Base-by-base conservation (phyloP, 2,888 invertebrate species). In the Philopedon plagiatum region DNA sequence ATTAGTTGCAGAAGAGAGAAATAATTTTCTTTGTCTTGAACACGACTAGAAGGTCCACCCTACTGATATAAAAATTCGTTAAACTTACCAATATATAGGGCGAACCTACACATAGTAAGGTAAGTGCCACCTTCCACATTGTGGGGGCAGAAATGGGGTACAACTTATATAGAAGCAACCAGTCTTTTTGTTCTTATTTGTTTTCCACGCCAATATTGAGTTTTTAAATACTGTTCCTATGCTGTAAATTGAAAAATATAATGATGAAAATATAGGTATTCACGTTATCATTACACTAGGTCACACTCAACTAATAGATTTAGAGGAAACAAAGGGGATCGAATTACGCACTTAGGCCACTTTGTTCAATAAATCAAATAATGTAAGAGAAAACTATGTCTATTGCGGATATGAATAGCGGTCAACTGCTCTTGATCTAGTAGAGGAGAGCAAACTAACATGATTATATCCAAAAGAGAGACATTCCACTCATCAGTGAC, bases 221-320 rank as follows among this genome's bases (percentile, higher is more conserved):
- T n/a, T n/a, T n/a, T n/a, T n/a, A n/a, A n/a, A n/a, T n/a, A n/a
- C n/a, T n/a, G n/a, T n/a, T n/a, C n/a, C n/a, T n/a, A n/a, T n/a
- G n/a, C n/a, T n/a, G n/a, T n/a, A n/a, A n/a, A n/a, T n/a, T n/a
- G n/a, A n/a, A n/a, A n/a, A n/a, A n/a, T n/a, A n/a, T n/a, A n/a
- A n/a, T n/a, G n/a, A n/a, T n/a, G n/a, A n/a, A n/a, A n/a, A n/a
- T n/a, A n/a, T n/a, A n/a, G n/a, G 15, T 37, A n/a, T n/a, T 57
- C 39, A 69, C 32, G 63, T 69, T 44, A 44, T 23, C 69, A 69
- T 69, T 62, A 63, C 69, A 62, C 63, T 62, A 69, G 69, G 56
- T 63, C 63, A 63, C 44, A 37, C 26, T 51, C 51, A 51, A 68
- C 61, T 68, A 44, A n/a, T 44, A 15, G n/a, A 11, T 34, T 60